phyloP scores from a whole-genome alignment of 2,888 invertebrate species.

The Lasioglossum oenotherae region DNA sequence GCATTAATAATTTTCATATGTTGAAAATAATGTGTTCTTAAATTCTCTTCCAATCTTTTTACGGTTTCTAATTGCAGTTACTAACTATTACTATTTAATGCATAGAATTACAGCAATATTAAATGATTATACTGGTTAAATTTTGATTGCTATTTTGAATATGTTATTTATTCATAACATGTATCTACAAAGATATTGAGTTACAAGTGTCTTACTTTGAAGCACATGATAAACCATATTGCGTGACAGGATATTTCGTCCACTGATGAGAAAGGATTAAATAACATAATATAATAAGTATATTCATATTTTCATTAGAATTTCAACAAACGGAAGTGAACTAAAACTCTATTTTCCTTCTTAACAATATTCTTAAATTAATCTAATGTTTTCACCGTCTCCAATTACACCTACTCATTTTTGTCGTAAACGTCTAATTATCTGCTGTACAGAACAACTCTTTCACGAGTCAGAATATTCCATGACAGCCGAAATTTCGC shows the following conservation, averaged over 20 bases:
- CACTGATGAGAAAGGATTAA: neutral
- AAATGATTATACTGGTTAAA: neutral
- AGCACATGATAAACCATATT: neutral
- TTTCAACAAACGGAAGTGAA: no score
- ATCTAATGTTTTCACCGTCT: no score
- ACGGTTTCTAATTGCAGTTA: neutral
- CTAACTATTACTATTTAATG: neutral
- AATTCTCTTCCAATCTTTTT: no score
- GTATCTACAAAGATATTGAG: neutral
- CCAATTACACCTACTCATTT: no score
- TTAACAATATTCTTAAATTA: no score
- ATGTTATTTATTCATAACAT: neutral
- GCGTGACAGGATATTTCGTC: conserved; percentile 4
- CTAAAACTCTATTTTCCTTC: no score
- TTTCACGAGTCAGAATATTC: neutral
- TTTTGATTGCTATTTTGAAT: neutral
- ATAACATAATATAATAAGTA: neutral
- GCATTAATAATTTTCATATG: neutral
- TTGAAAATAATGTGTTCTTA: no score
- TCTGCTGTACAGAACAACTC: neutral
- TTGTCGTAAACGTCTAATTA: no score
- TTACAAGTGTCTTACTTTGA: neutral
- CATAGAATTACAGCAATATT: no score
- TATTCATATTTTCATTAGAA: no score
- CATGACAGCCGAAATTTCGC: neutral